These are phyloP conservation scores for Gallinago paraguaiae DNA, from an alignment of 2,113 vertebrate genomes.

Conservation along the genomic window DNA sequence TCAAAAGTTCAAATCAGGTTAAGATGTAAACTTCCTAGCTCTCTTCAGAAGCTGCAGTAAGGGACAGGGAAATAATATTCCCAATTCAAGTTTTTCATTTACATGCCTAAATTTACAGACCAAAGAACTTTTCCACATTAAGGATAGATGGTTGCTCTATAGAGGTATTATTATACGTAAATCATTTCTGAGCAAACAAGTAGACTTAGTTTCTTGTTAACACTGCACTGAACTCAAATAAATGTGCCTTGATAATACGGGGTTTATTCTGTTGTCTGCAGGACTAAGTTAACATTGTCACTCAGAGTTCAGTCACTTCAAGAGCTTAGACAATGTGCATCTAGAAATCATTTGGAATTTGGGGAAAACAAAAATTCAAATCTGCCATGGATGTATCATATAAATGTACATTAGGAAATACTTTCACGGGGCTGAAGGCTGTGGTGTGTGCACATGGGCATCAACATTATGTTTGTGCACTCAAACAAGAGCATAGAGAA, in stretches of 20 bases:
- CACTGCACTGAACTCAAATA: not conserved
- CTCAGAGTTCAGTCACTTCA: not conserved
- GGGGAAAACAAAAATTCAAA: not conserved
- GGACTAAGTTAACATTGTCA: not conserved
- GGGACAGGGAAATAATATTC: not conserved
- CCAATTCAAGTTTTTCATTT: not conserved
- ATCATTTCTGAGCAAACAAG: not conserved
- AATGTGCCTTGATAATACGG: not conserved
- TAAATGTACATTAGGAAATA: not conserved
- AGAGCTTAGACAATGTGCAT: not conserved
- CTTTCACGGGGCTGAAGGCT: not conserved
- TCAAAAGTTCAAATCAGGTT: not conserved
- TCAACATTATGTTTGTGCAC: not conserved
- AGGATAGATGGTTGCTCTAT: not conserved
- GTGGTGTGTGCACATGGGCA: not conserved
- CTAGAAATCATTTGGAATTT: not conserved
- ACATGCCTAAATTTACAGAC: not conserved
- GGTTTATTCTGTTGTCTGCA: not conserved
- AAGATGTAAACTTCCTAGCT: not conserved
- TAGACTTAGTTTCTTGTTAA: not conserved
- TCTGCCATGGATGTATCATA: not conserved
- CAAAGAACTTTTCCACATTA: not conserved
- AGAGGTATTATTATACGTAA: not conserved
- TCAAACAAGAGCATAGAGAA: not conserved
- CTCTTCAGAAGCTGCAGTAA: not conserved